phyloP scores from a whole-genome alignment of 2,113 vertebrate species.

The Etheostoma spectabile region DNA sequence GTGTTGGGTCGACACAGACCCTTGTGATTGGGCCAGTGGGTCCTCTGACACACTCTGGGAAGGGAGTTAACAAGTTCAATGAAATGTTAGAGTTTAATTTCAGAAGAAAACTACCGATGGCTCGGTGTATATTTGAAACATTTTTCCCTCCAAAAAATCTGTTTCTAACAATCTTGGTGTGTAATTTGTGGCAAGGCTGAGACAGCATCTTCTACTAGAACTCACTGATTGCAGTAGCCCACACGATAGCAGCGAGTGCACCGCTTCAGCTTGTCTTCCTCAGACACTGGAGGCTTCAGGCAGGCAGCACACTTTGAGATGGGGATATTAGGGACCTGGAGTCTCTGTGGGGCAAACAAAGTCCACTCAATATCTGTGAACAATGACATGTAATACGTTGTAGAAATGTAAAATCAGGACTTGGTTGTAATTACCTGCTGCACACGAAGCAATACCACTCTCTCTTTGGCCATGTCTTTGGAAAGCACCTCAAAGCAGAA shows the following conservation, averaged over 20 bases:
- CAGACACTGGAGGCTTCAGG: conserved; percentile 91
- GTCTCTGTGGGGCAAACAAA: conserved; percentile 83
- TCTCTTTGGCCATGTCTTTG: conserved; percentile 94
- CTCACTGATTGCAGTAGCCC: conserved; percentile 99
- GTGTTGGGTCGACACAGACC: conserved; percentile 87
- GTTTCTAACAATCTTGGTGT: not conserved
- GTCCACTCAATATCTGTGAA: not conserved
- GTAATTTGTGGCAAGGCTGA: not conserved
- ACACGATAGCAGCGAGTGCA: conserved; percentile 98
- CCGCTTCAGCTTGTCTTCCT: conserved; percentile 95
- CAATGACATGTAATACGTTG: not conserved
- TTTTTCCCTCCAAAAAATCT: not conserved
- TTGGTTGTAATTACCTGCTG: conserved; percentile 88
- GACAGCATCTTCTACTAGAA: not conserved
- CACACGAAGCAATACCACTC: conserved; percentile 91
- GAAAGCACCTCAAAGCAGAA: conserved; percentile 97
- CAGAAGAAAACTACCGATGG: not conserved
- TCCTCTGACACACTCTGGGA: conserved; percentile 92
- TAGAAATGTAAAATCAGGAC: not conserved
- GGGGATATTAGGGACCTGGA: conserved; percentile 92
- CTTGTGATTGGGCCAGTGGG: conserved; percentile 95
- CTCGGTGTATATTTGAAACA: not conserved
- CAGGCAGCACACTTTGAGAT: conserved; percentile 95
- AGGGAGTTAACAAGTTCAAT: not conserved
- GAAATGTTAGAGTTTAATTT: not conserved